phyloP scores from a whole-genome alignment of 2,797 vertebrate genomes.

The Rhinogobio ventralis region DNA sequence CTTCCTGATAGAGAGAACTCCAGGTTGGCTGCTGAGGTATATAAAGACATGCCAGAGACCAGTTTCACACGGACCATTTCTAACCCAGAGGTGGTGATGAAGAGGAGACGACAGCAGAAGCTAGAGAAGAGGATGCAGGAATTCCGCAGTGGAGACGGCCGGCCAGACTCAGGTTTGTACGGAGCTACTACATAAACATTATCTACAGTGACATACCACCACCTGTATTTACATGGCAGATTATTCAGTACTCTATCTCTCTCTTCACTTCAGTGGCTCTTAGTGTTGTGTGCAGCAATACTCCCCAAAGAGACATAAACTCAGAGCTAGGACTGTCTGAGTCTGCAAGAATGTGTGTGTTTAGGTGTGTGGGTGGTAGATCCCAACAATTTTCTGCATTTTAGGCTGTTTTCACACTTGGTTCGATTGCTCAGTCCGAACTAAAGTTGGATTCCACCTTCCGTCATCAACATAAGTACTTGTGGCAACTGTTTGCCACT shows the following conservation, averaged over 20 bases:
- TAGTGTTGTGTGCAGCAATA: constrained; percentile 16
- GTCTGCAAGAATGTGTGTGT: constrained; percentile 18
- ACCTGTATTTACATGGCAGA: no score
- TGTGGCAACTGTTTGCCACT: background rate
- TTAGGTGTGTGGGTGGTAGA: background rate
- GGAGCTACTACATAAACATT: background rate
- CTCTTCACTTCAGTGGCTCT: constrained; percentile 22
- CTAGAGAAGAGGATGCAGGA: constrained; percentile 97
- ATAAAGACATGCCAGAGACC: constrained; percentile 99
- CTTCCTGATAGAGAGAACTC: constrained; percentile 81
- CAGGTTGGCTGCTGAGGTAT: constrained; percentile 94
- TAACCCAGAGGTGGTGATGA: constrained; percentile 99
- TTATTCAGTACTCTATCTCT: constrained; percentile 13
- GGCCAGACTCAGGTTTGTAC: constrained; percentile 90
- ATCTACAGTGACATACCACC: background rate
- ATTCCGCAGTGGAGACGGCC: constrained; percentile 94
- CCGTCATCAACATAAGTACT: no score
- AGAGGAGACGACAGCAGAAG: constrained; percentile 93
- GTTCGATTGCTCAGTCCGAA: no score
- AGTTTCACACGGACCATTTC: constrained; percentile 99
- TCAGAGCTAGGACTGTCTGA: constrained; percentile 14
- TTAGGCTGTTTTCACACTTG: background rate
- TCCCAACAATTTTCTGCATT: background rate
- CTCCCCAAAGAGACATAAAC: constrained; percentile 36
- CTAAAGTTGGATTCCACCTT: background rate